Conservation (phyloP, 2,113 vertebrate genomes). For the Notechis scutatus region DNA sequence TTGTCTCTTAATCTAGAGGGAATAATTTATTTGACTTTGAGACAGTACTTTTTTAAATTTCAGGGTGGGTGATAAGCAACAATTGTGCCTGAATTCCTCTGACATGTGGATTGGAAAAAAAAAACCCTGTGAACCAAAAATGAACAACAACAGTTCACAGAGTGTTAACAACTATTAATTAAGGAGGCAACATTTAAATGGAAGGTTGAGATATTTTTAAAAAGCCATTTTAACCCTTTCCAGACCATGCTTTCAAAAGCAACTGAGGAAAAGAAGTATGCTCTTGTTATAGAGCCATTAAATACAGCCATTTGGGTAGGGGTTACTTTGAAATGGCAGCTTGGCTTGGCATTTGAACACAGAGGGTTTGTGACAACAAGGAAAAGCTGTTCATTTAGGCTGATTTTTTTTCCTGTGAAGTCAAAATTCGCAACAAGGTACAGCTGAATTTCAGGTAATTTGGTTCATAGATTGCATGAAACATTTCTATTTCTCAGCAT, state of each 20-base stretch:
- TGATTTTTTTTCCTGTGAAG: constrained; percentile 19
- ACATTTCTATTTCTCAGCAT: constrained; percentile 22
- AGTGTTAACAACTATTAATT: constrained; percentile 61
- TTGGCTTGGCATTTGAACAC: constrained; percentile 29
- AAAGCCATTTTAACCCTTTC: constrained; percentile 57
- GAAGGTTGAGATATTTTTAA: constrained; percentile 58
- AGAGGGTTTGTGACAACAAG: constrained; percentile 12
- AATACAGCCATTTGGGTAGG: background rate
- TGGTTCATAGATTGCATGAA: constrained; percentile 31
- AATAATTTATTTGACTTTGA: background rate
- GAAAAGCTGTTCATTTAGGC: constrained; percentile 35
- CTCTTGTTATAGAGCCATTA: background rate
- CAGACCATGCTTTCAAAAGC: background rate
- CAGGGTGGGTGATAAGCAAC: constrained; percentile 50
- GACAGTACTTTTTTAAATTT: constrained; percentile 29
- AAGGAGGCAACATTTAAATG: constrained; percentile 59
- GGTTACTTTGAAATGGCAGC: constrained; percentile 22
- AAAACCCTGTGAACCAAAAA: constrained; percentile 47
- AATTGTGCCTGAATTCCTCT: constrained; percentile 41
- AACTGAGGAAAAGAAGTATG: constrained; percentile 15
- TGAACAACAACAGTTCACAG: constrained; percentile 42
- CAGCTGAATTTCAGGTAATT: constrained; percentile 39
- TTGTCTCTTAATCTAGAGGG: background rate
- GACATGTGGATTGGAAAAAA: constrained; percentile 44
- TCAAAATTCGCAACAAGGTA: constrained; percentile 41